Evolutionary conservation across 2,888 invertebrate species (phyloP).

Genomic region (Boloria euphrosyne): DNA sequence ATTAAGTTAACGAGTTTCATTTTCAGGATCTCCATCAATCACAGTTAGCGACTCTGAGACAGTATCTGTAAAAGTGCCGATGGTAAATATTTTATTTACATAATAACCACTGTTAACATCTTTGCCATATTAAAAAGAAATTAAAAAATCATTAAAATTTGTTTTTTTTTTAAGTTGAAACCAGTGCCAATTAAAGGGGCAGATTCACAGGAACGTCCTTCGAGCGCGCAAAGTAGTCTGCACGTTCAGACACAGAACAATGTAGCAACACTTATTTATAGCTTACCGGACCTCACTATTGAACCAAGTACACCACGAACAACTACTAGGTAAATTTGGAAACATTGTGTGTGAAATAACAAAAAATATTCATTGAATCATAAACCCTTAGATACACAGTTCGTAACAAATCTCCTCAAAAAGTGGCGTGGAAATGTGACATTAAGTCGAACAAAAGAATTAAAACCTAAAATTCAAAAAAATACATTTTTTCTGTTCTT

Average conservation of each 20-base stretch:
- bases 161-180: constrained; percentile 16
- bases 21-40: constrained; percentile 18
- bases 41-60: constrained; percentile 13
- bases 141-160: not conserved
- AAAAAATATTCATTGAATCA: no score
- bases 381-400: no score
- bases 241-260: constrained; percentile 86
- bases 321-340: constrained; percentile 35
- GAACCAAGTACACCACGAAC: constrained; percentile 56
- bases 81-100: constrained; percentile 1
- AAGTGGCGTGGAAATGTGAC: no score
- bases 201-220: constrained; percentile 5
- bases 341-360: not conserved
- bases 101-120: no score
- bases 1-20: not conserved
- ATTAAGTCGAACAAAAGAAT: no score
- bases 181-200: constrained; percentile 1
- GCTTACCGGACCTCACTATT: constrained; percentile 87
- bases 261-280: constrained; percentile 87
- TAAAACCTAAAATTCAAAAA: no score
- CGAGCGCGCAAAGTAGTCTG: constrained; percentile 68
- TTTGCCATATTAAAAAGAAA: no score
- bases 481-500: no score
- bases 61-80: not conserved
- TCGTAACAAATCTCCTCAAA: no score